phyloP scores from a whole-genome alignment of 2,113 vertebrate genomes.

The Amia ocellicauda region DNA sequence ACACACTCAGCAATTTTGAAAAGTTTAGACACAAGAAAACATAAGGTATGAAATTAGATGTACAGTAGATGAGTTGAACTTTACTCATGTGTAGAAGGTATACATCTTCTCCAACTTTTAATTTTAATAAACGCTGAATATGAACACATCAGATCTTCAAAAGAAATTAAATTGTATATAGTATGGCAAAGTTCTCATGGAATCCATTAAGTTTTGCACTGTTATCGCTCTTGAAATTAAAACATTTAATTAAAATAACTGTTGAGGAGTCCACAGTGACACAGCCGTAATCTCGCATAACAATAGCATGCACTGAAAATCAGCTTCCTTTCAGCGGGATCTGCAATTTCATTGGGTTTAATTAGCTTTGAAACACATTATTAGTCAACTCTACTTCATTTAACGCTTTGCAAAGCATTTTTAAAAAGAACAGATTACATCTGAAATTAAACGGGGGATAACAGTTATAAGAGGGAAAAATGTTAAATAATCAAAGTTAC shows the following conservation, averaged over 20 bases:
- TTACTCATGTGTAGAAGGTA: constrained; percentile 45
- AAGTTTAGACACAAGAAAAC: too few species aligned
- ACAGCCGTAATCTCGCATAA: constrained; percentile 13
- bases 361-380: constrained; percentile 10
- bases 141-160: constrained; percentile 31
- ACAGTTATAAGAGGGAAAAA: constrained; percentile 6
- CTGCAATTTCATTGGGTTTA: neutral
- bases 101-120: constrained; percentile 38
- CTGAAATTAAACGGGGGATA: constrained; percentile 5
- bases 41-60: too few species aligned
- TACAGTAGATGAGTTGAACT: too few species aligned
- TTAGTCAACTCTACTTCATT: constrained; percentile 5
- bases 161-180: constrained; percentile 36
- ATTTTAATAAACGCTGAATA: constrained; percentile 48
- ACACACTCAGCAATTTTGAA: too few species aligned
- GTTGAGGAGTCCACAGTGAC: constrained; percentile 17
- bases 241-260: constrained; percentile 43
- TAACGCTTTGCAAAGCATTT: constrained; percentile 6
- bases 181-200: constrained; percentile 37
- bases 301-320: constrained; percentile 17
- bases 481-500: constrained; percentile 17
- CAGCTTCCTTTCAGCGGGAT: too few species aligned
- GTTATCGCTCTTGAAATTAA: constrained; percentile 37
- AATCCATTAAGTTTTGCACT: constrained; percentile 38
- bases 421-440: constrained; percentile 12